Base-by-base conservation (phyloP, 2,797 vertebrate genomes). In the Steatocranus sp. region DNA sequence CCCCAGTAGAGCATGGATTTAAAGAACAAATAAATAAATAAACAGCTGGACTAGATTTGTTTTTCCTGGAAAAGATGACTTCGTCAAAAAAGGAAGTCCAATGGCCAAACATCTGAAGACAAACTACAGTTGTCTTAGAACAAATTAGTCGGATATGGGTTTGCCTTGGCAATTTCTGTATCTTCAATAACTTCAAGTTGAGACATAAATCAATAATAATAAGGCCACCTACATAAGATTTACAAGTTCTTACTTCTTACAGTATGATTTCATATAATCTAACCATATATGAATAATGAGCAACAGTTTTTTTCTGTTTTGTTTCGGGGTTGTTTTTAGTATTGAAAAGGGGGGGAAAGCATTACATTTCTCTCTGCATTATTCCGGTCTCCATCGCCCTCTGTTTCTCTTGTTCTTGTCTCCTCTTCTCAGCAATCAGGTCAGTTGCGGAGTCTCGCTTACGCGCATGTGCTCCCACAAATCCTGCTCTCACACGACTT, bases 401-500 rank as follows among this genome's bases (percentile, higher is more conserved):
- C 85, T 85, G 48, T 46, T 70, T 73, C 51, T 76, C 63, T 81
- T 73, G 66, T 63, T 49, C 53, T 27, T 1, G 36, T 83, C 75
- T 86, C 81, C 80, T 70, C 74, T 68, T 85, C 79, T 87, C 73
- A 70, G 85, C 79, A 94, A 88, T 92, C 92, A 88, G 91, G 90
- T 92, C 91, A 92, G 85, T 89, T 81, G 79, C 34, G 2, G 81
- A 41, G 78, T 87, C 87, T 88, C 68, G 46, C 83, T 82, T 87
- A 53, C 54, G 23, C 79, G 51, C 87, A 79, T 86, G 89, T 89
- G 88, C 82, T 85, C 56, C 75, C 61, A 17, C 88, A 91, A 90
- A 92, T 89, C 87, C 87, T 83, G 74, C 75, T 85, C 85, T 91
- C 88, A 90, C 89, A 89, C 66, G 73, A 88, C 83, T 82, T 77